Percentiles rank a stretch among this genome's conserved stretches.
phyloP scores from a whole-genome alignment of 1,140 invertebrate species.

The Mamestra configurata region DNA sequence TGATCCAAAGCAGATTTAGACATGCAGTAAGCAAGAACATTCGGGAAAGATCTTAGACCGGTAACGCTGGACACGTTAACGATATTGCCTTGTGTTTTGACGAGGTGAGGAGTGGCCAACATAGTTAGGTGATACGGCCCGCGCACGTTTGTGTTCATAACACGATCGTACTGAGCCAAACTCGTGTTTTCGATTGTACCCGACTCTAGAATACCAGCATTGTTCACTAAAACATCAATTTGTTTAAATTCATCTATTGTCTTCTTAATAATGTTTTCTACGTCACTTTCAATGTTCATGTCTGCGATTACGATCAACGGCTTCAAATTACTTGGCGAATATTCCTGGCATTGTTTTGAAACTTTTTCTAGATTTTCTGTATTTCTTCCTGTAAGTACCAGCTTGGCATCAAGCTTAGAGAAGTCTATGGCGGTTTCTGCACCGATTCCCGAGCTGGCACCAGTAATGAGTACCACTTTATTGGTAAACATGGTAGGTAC shows the following conservation, averaged over 20 bases:
- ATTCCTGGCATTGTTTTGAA: constrained; percentile 89
- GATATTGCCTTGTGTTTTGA: constrained; percentile 92
- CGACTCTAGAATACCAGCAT: constrained; percentile 91
- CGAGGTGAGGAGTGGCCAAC: constrained; percentile 92
- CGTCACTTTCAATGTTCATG: constrained; percentile 90
- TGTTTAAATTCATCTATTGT: constrained; percentile 89
- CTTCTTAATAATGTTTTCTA: constrained; percentile 89
- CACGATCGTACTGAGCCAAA: constrained; percentile 91
- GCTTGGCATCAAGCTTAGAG: constrained; percentile 91
- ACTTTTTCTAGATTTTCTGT: constrained; percentile 84
- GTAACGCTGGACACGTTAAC: constrained; percentile 95
- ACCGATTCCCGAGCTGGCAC: constrained; percentile 96
- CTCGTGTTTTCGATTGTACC: constrained; percentile 93
- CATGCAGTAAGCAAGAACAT: constrained; percentile 92
- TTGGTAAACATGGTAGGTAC: constrained; percentile 87
- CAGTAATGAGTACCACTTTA: constrained; percentile 92
- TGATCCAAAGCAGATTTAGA: constrained; percentile 95
- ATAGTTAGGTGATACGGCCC: constrained; percentile 92
- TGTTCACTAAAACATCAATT: constrained; percentile 93
- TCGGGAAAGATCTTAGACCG: constrained; percentile 91
- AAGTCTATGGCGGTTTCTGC: constrained; percentile 93
- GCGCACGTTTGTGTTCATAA: constrained; percentile 93
- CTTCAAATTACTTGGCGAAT: constrained; percentile 78
- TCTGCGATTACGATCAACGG: constrained; percentile 90
- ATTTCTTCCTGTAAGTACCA: constrained; percentile 90